These are phyloP conservation scores for Saccopteryx leptura DNA, from an alignment of 2,113 vertebrate genomes.

Conservation along the genomic window DNA sequence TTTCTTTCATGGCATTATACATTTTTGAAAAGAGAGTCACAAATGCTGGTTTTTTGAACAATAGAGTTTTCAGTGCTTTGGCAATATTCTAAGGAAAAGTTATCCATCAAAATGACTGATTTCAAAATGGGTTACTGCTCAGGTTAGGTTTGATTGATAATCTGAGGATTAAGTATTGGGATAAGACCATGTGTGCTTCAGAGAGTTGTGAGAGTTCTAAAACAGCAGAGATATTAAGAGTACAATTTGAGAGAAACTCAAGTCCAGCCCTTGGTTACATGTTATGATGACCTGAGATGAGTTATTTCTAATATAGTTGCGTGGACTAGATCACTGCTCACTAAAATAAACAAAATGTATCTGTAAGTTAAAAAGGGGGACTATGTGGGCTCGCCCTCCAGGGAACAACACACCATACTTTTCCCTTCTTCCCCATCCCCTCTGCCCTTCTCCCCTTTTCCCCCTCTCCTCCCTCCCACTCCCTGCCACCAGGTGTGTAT, in stretches of 20 bases:
- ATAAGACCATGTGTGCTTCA: not conserved
- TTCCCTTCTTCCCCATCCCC: too few species aligned
- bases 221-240: not conserved
- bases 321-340: not conserved
- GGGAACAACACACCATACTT: too few species aligned
- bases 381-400: too few species aligned
- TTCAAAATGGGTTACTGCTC: not conserved
- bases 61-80: not conserved
- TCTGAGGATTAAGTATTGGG: not conserved
- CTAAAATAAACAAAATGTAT: not conserved
- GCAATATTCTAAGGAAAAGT: not conserved
- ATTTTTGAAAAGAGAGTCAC: not conserved
- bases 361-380: not conserved
- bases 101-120: not conserved
- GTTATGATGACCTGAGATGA: not conserved
- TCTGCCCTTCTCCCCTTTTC: too few species aligned
- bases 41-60: slow-evolving; percentile 26
- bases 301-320: not conserved
- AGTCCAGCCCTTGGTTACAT: not conserved
- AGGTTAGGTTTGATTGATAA: not conserved
- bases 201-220: not conserved
- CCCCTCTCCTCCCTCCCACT: too few species aligned
- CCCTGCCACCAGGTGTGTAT: too few species aligned
- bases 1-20: not conserved
- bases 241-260: not conserved